Evolutionary conservation across 2,113 vertebrate species (phyloP).

Genomic region (Engystomops pustulosus): DNA sequence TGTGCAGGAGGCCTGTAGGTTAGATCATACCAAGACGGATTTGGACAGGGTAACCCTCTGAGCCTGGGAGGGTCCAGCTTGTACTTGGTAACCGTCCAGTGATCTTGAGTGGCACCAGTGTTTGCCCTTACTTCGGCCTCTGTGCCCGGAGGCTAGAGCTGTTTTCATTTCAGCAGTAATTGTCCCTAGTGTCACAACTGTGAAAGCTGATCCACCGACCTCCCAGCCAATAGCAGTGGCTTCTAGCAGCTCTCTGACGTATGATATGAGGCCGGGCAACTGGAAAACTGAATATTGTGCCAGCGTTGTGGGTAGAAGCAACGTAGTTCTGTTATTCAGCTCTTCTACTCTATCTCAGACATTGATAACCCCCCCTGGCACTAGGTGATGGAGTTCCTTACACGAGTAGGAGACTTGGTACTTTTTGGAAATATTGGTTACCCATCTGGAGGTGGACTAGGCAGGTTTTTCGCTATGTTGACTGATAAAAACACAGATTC

Average conservation of each 20-base stretch:
- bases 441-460: not conserved
- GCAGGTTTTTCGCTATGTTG: not conserved
- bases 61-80: not conserved
- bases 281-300: not conserved
- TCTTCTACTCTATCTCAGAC: not conserved
- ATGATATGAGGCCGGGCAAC: not conserved
- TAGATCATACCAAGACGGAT: too few species aligned
- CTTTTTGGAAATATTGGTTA: not conserved
- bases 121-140: not conserved
- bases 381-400: not conserved
- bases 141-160: not conserved
- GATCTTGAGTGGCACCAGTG: not conserved
- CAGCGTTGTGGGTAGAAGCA: not conserved
- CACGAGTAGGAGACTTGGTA: not conserved
- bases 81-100: not conserved
- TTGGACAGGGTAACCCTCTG: not conserved
- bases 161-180: not conserved
- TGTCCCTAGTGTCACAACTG: not conserved
- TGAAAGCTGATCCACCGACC: slow-evolving; percentile 27
- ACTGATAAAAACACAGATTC: not conserved
- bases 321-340: not conserved
- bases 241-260: slow-evolving; percentile 6
- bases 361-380: not conserved
- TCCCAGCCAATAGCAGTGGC: not conserved
- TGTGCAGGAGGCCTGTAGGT: too few species aligned